These are phyloP conservation scores for Psylliodes chrysocephalus DNA, from an alignment of 2,888 invertebrate genomes.

Conservation along the genomic window DNA sequence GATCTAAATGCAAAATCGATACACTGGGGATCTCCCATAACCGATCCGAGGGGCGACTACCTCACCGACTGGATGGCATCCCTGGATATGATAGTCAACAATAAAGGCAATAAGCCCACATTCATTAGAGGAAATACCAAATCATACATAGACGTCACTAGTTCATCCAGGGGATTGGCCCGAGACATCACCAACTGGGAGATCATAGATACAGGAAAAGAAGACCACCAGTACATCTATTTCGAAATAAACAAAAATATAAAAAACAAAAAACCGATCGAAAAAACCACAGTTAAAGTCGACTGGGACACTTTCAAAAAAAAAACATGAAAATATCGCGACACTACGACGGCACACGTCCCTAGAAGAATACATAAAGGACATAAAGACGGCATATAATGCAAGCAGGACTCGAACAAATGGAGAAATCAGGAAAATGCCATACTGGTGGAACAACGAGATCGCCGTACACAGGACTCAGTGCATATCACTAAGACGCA, in stretches of 20 bases:
- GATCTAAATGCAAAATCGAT: no score
- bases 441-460: slow-evolving; percentile 2
- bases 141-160: no score
- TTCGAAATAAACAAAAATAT: neutral
- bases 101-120: no score
- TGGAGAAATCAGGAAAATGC: neutral
- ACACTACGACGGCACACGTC: neutral
- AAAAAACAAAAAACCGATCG: neutral
- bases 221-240: neutral
- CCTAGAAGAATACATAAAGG: no score
- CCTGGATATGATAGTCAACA: no score
- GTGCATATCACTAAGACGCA: neutral
- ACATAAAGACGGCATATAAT: neutral
- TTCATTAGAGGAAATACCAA: no score
- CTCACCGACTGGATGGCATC: no score
- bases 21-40: no score
- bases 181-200: no score
- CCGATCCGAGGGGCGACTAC: no score
- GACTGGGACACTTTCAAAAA: slow-evolving; percentile 4
- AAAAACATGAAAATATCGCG: neutral
- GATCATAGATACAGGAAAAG: no score
- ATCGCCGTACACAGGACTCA: neutral
- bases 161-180: no score
- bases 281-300: neutral
- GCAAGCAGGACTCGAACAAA: neutral